Percentiles rank a stretch among this genome's conserved stretches.
Evolutionary conservation across 1,140 invertebrate genomes (phyloP).

Genomic region (roundworm (Caenorhabditis elegans)): DNA sequence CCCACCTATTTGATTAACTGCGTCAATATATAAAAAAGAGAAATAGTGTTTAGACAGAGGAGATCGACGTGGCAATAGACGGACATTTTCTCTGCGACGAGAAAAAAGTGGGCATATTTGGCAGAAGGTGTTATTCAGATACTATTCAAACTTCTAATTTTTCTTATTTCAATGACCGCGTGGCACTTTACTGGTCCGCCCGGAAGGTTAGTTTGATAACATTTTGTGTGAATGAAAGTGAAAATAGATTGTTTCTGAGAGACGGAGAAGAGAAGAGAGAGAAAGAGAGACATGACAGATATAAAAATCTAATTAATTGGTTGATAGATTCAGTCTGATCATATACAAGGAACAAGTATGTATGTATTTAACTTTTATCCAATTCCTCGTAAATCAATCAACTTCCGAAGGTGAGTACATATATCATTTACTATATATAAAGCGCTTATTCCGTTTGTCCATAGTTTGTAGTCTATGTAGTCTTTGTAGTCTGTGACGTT

Average conservation of each 20-base stretch:
- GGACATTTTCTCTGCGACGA: too few relatives aligned
- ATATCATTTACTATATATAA: too few relatives aligned
- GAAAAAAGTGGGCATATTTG: too few relatives aligned
- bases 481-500: too few relatives aligned
- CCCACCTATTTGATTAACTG: conserved; percentile 3
- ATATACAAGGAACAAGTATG: neutral
- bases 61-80: neutral
- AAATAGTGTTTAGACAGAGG: neutral
- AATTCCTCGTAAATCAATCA: neutral
- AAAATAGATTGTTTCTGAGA: neutral
- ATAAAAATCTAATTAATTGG: neutral
- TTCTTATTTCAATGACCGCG: conserved; percentile 11
- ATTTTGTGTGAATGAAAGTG: too few relatives aligned
- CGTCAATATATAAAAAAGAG: neutral
- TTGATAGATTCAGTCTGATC: neutral
- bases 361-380: conserved; percentile 15
- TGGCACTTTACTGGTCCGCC: conserved; percentile 16
- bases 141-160: too few relatives aligned
- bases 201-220: conserved; percentile 2
- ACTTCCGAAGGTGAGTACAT: neutral
- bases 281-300: neutral
- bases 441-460: too few relatives aligned
- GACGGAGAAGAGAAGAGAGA: neutral
- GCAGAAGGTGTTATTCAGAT: too few relatives aligned
- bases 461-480: too few relatives aligned